phyloP scores from a whole-genome alignment of 2,888 invertebrate genomes.

The Mesodorylaimus sp. region DNA sequence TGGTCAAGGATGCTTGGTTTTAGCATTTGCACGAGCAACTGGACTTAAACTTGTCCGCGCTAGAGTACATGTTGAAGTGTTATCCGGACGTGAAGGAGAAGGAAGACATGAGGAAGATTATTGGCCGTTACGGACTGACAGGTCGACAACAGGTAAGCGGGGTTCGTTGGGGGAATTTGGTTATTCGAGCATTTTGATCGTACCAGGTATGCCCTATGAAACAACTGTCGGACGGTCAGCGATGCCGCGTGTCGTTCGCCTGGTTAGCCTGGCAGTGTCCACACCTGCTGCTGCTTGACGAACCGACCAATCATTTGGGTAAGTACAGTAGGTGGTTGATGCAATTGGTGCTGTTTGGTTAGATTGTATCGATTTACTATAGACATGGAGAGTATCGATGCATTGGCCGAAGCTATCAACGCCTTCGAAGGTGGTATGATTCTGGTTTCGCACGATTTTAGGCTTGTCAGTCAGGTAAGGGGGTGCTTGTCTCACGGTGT shows the following conservation, averaged over 20 bases:
- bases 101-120: constrained; percentile 97
- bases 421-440: constrained; percentile 87
- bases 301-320: constrained; percentile 43
- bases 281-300: constrained; percentile 42
- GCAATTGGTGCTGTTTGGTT: constrained; percentile 87
- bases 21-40: constrained; percentile 81
- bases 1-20: constrained; percentile 10
- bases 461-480: constrained; percentile 81
- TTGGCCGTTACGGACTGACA: constrained; percentile 89
- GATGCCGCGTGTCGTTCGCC: constrained; percentile 45
- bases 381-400: constrained; percentile 97
- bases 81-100: constrained; percentile 92
- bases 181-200: neutral
- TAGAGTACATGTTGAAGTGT: constrained; percentile 93
- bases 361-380: too few species aligned
- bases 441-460: constrained; percentile 96
- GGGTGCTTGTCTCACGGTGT: neutral
- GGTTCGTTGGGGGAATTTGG: neutral
- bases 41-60: constrained; percentile 75
- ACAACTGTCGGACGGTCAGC: constrained; percentile 51
- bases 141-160: constrained; percentile 68
- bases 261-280: constrained; percentile 41
- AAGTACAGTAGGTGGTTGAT: constrained; percentile 98
- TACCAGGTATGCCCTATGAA: constrained; percentile 68
- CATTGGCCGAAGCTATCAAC: constrained; percentile 86